Evolutionary conservation across 2,113 vertebrate species (phyloP).

Genomic region (Murina feae): DNA sequence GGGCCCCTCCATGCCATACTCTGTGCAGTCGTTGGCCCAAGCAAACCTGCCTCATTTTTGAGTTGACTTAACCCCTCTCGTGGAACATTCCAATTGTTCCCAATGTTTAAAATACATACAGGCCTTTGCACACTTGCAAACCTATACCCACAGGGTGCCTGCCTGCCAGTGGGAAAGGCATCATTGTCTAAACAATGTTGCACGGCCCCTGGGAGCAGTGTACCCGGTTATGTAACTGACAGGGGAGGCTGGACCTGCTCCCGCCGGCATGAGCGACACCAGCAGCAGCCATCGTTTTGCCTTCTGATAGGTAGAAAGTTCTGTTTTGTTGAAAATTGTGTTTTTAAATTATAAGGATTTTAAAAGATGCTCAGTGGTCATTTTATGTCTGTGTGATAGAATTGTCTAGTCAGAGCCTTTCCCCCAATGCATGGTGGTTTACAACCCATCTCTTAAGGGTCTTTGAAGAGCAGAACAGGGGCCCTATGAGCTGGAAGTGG

Average conservation of each 20-base stretch:
- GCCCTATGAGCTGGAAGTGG: neutral
- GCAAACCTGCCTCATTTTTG: neutral
- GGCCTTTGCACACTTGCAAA: neutral
- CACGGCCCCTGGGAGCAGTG: neutral
- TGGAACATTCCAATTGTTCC: neutral
- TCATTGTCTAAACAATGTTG: neutral
- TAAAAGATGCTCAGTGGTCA: neutral
- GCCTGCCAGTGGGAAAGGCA: neutral
- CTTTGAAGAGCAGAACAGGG: neutral
- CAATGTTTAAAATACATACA: neutral
- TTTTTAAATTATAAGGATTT: neutral
- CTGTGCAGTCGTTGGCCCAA: fast-evolving
- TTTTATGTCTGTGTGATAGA: neutral
- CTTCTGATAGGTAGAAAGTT: neutral
- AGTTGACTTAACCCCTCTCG: neutral
- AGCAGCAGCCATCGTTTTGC: neutral
- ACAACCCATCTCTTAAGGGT: neutral
- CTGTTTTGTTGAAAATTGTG: neutral
- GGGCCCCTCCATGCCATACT: too few relatives aligned
- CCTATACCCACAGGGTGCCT: neutral
- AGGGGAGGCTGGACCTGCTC: neutral
- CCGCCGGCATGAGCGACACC: neutral
- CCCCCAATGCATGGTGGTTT: neutral
- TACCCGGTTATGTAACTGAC: neutral
- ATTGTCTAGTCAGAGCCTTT: neutral